Percentiles rank a stretch among this genome's conserved stretches.
phyloP scores from a whole-genome alignment of 2,888 invertebrate genomes.

The Acleris emargana region DNA sequence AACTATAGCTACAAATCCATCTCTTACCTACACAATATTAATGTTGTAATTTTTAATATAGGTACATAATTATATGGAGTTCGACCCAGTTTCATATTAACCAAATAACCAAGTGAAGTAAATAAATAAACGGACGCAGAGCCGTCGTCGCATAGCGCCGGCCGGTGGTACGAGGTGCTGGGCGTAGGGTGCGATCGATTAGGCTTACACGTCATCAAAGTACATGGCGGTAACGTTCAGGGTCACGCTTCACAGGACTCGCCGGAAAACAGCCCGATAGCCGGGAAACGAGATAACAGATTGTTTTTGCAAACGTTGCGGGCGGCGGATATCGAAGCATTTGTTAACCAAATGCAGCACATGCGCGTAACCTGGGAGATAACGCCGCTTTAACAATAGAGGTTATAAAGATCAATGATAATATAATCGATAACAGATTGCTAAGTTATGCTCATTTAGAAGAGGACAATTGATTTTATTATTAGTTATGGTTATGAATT shows the following conservation, averaged over 20 bases:
- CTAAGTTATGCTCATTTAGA: no score
- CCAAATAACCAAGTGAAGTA: background rate
- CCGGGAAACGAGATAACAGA: slow-evolving; percentile 9
- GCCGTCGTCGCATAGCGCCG: slow-evolving; percentile 4
- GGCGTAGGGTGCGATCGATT: slow-evolving; percentile 33
- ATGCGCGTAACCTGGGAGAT: no score
- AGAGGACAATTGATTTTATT: no score
- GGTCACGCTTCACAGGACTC: slow-evolving; percentile 27
- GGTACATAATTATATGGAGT: background rate
- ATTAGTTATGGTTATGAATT: no score
- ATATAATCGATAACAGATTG: no score
- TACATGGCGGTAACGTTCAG: slow-evolving; percentile 17
- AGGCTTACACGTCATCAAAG: background rate
- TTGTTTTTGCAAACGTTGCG: background rate
- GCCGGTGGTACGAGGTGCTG: slow-evolving; percentile 10
- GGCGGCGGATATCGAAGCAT: background rate
- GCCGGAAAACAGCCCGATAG: slow-evolving; percentile 4
- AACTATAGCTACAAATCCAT: background rate
- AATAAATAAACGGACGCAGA: slow-evolving; percentile 6
- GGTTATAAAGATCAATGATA: no score
- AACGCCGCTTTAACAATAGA: no score
- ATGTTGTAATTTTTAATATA: background rate
- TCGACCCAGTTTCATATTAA: background rate
- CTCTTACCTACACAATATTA: background rate
- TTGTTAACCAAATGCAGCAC: background rate